Percentiles rank a stretch among this genome's conserved stretches.
phyloP scores from a whole-genome alignment of 1,140 invertebrate genomes.

The Zophobas atratus region DNA sequence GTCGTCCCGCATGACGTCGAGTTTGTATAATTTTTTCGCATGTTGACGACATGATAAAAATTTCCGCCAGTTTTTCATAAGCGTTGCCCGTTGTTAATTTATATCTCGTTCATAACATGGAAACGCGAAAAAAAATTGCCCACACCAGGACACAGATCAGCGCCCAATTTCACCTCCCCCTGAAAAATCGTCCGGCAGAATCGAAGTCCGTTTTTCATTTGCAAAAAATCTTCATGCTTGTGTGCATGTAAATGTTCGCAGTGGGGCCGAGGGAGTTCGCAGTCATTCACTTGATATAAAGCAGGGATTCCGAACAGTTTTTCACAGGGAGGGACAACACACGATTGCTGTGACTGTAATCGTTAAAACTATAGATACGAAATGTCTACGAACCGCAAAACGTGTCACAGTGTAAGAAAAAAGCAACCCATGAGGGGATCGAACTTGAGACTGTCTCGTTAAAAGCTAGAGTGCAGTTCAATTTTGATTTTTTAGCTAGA shows the following conservation, averaged over 20 bases:
- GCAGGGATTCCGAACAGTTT: no score
- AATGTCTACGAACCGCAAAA: no score
- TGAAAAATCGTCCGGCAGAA: slow-evolving; percentile 14
- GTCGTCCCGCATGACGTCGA: background rate
- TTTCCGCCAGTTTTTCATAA: slow-evolving; percentile 19
- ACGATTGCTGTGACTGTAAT: no score
- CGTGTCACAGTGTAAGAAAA: no score
- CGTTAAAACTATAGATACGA: no score
- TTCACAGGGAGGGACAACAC: no score
- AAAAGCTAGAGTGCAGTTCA: no score
- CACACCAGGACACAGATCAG: background rate
- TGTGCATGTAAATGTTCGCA: slow-evolving; percentile 20
- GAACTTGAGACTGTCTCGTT: no score
- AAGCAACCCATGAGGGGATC: no score
- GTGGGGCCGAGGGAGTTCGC: slow-evolving; percentile 4
- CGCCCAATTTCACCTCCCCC: background rate
- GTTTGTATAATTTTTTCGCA: slow-evolving; percentile 12
- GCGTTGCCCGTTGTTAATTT: slow-evolving; percentile 27
- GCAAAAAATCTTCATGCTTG: background rate
- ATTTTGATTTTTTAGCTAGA: no score
- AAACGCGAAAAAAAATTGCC: slow-evolving; percentile 8
- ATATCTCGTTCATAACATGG: slow-evolving; percentile 20
- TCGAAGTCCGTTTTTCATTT: slow-evolving; percentile 32
- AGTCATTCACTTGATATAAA: no score
- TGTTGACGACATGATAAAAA: slow-evolving; percentile 15